Evolutionary conservation across 2,113 vertebrate genomes (phyloP), one percentile per base, ranked within the genome.

Genomic region (Athene cunicularia): DNA sequence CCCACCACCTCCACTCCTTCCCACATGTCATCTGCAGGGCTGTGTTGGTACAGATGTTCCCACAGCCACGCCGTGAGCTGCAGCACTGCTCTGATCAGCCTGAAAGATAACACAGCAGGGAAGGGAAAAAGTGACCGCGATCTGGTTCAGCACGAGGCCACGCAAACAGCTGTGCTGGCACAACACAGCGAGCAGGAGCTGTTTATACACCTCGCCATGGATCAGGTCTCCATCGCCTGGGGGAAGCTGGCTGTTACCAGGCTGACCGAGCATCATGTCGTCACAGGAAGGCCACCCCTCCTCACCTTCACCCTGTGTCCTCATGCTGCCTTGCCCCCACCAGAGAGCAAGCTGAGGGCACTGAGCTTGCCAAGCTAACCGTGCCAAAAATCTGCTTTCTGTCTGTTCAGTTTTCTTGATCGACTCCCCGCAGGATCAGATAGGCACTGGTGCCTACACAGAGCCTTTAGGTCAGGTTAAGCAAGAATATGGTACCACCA

Each of bases 391-490:
- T 21, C 2, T 27, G 30, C 12, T 86, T 76, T 68, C 62, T 60
- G 32, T 18, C 75, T 39, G 47, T 43, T 91, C 5, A 5, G 33
- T 16, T 49, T 64, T 60, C 49, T 11, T 32, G 35, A 62, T 5
- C 1, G 0, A 19, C 1, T 4, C 0, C 0, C 14, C 2, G 0
- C 32, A 49, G 66, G 47, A 58, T 49, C 27, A 58, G 64, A 56
- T 1, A 30, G 66, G 37, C 11, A 24, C 8, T 17, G 0, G 0
- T 24, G 52, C 86, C 66, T 20, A n/a, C 1, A 1, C 53, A 56
- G 53, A 91, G 75, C 49, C 62, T 67, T 70, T 45, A 3, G 7
- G 24, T 15, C 71, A 86, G 30, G 63, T 41, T 8, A 75, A 43
- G 30, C 37, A 45, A 0, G 2, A 68, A 41, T 12, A 15, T 0